Evolutionary conservation across 1,140 invertebrate species (phyloP), one percentile per base, ranked within the genome.

Genomic region (Diabrotica undecimpunctata): DNA sequence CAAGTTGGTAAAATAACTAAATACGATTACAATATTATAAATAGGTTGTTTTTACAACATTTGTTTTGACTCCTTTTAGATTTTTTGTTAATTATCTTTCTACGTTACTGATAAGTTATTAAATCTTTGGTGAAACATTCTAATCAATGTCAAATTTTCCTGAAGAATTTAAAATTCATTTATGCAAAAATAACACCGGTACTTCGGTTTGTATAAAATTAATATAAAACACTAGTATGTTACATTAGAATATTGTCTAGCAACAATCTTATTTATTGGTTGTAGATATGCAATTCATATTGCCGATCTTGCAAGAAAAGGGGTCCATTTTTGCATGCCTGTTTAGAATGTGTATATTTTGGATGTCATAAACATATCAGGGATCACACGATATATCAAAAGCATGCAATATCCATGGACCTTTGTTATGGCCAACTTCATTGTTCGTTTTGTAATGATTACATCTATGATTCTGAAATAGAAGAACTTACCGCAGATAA

Each of bases 361-460:
- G 94, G 91, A 14, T 97, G 95, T 78, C 91, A 92, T 70, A 84
- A 86, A 39, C 94, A 96, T 75, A 93, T 96, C 70, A 88, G 93
- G 73, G 88, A 93, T 59, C 95, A 97, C 83, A 87, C 88, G 39
- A 88, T 87, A 75, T 82, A 83, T 9, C 90, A 90, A 72, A 90
- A 90, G 75, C 94, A 96, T 81, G 86, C 87, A 74, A 81, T 96
- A 70, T 88, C 93, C 64, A 84, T 97, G 66, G 95, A 98, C 77
- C 80, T 97, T 11, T 86, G 85, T 41, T 94, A 94, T 80, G 96
- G 95, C 54, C 90, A 93, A 75, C 84, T 98, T n/a, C 90, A 90
- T 79, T 99, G 96, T 82, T 89, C 90, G 77, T 86, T 89, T 77
- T 99, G 96, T 78, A 85, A 87, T 57, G 95, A 98, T 80, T 97